phyloP scores from a whole-genome alignment of 2,113 vertebrate genomes.

The Baryphthengus martii region DNA sequence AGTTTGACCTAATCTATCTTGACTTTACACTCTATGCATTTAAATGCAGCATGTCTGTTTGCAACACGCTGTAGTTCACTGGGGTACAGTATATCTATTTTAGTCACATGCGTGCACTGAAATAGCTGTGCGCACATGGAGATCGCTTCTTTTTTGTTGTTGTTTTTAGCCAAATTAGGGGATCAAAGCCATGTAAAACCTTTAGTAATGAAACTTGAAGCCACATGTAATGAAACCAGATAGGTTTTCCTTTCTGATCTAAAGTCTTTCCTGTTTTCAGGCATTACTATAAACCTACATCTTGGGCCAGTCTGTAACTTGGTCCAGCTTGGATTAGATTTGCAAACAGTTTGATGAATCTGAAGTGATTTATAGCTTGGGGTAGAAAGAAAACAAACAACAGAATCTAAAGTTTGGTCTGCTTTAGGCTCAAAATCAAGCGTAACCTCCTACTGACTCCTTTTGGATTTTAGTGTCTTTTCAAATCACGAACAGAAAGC shows the following conservation, averaged over 20 bases:
- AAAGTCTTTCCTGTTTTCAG: conserved; percentile 60
- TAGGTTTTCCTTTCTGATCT: conserved; percentile 58
- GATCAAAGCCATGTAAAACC: conserved; percentile 54
- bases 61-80: background rate
- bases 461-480: background rate
- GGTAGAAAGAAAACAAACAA: conserved; percentile 43
- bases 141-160: background rate
- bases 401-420: background rate
- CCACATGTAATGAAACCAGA: conserved; percentile 61
- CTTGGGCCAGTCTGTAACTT: conserved; percentile 37
- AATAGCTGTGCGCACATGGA: background rate
- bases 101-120: background rate
- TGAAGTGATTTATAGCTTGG: conserved; percentile 38
- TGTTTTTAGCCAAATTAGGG: conserved; percentile 37
- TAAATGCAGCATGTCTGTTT: background rate
- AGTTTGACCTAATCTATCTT: background rate
- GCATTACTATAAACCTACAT: conserved; percentile 55
- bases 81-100: background rate
- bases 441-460: background rate
- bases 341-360: conserved; percentile 54
- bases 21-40: background rate
- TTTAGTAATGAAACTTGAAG: conserved; percentile 58
- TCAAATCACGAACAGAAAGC: background rate
- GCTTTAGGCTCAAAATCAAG: background rate
- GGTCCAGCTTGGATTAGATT: conserved; percentile 45